Base-by-base conservation (phyloP, 2,797 vertebrate species). In the Phoxinus dragarum region DNA sequence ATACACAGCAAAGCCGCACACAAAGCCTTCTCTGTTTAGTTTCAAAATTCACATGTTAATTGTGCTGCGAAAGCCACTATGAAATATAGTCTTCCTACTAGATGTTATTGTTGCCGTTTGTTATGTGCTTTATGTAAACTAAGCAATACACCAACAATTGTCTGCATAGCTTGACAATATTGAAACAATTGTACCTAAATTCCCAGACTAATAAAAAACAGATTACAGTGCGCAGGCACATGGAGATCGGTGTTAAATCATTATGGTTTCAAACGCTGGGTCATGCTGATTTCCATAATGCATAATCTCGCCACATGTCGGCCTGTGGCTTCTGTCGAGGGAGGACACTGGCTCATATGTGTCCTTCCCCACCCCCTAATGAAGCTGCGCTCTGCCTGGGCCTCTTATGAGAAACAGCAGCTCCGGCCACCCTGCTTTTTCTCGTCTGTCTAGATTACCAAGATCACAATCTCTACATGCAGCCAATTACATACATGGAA, bases 21-120 rank as follows among this genome's bases (percentile, higher is more conserved):
- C 49, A 42, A 17, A 71, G 14, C 38, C 80, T 38, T 94, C 94
- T 94, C 93, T 94, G 92, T 95, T 95, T 92, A 92, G 92, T 94
- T 94, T 91, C 81, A 92, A 94, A 95, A 93, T 94, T 94, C 94
- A 94, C 94, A 93, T 95, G 95, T 90, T 96, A 95, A 96, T 97
- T 96, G 95, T 96, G 96, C 96, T 95, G 95, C 94, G 93, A 94
- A 95, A 95, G 93, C 94, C 94, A 94, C 93, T 94, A 95, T 95
- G 96, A 96, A 94, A 94, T 90, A 90, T 90, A 92, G 92, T 89
- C 68, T 93, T 91, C 93, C 91, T 92, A 92, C 93, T 95, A 94
- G 94, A 93, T 95, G 95, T 93, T 89, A 92, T 93, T 93, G 91
- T 91, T 93, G 75, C 85, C 68, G 84, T 93, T 94, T 94, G 94